Percentiles rank a stretch among this genome's conserved stretches.
These are phyloP conservation scores for Thunnus thynnus DNA, from an alignment of 2,113 vertebrate species.

Conservation along the genomic window DNA sequence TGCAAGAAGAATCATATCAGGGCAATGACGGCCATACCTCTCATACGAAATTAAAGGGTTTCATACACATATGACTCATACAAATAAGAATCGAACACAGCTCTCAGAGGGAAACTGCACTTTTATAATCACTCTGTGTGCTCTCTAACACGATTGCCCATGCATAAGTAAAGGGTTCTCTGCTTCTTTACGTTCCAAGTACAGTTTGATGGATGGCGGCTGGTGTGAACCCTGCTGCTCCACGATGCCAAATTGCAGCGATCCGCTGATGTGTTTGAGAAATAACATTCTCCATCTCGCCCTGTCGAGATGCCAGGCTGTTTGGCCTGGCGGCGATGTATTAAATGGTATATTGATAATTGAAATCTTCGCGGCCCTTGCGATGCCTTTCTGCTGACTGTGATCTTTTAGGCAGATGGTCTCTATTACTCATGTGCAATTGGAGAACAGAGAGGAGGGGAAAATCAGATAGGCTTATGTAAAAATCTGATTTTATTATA, in stretches of 20 bases:
- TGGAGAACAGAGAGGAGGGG: constrained; percentile 23
- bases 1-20: constrained; percentile 19
- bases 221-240: constrained; percentile 60
- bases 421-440: constrained; percentile 78
- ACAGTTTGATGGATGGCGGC: constrained; percentile 77
- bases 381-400: constrained; percentile 80
- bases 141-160: constrained; percentile 40
- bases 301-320: constrained; percentile 75
- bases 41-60: constrained; percentile 20
- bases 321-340: constrained; percentile 78
- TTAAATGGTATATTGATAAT: constrained; percentile 86
- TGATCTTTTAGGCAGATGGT: constrained; percentile 80
- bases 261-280: constrained; percentile 79
- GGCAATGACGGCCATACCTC: background rate
- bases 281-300: constrained; percentile 81
- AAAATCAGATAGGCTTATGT: constrained; percentile 5
- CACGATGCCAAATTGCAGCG: constrained; percentile 75
- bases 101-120: constrained; percentile 33
- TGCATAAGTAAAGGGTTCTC: constrained; percentile 41
- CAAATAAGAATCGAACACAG: constrained; percentile 24
- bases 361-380: constrained; percentile 77
- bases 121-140: constrained; percentile 49
- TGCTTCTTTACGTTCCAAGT: constrained; percentile 56
- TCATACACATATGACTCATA: background rate
- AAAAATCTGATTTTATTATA: constrained; percentile 41